These are phyloP conservation scores for Hyla sarda DNA, from an alignment of 2,113 vertebrate genomes.

Conservation along the genomic window DNA sequence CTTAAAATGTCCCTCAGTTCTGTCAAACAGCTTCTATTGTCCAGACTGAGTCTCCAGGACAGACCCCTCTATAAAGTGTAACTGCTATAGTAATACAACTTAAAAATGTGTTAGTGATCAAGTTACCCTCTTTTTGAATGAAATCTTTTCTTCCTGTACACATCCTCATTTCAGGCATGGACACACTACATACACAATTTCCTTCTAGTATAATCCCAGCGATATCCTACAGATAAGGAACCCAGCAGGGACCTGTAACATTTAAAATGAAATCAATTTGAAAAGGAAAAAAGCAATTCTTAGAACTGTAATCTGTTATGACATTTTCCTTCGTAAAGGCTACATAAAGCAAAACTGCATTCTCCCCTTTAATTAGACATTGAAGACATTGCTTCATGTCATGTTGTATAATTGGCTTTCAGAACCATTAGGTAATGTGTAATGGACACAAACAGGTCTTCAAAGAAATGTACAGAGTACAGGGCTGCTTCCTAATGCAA, in stretches of 20 bases:
- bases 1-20: no score
- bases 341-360: background rate
- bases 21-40: no score
- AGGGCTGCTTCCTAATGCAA: background rate
- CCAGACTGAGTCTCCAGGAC: background rate
- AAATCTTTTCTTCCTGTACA: background rate
- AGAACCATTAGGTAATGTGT: background rate
- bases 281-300: constrained; percentile 27
- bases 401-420: background rate
- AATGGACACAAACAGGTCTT: constrained; percentile 21
- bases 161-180: background rate
- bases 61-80: background rate
- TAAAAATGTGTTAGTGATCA: background rate
- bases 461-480: background rate
- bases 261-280: constrained; percentile 39
- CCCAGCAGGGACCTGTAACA: constrained; percentile 7
- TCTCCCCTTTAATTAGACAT: background rate
- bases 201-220: constrained; percentile 23
- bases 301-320: constrained; percentile 13
- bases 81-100: background rate
- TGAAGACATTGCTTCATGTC: background rate
- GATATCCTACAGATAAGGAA: constrained; percentile 29
- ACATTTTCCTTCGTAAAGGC: constrained; percentile 21
- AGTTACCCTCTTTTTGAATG: background rate
- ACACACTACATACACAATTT: background rate